Percentiles rank a stretch among this genome's conserved stretches.
These are phyloP conservation scores for Erannis defoliaria DNA, from an alignment of 2,888 invertebrate genomes.

Conservation along the genomic window DNA sequence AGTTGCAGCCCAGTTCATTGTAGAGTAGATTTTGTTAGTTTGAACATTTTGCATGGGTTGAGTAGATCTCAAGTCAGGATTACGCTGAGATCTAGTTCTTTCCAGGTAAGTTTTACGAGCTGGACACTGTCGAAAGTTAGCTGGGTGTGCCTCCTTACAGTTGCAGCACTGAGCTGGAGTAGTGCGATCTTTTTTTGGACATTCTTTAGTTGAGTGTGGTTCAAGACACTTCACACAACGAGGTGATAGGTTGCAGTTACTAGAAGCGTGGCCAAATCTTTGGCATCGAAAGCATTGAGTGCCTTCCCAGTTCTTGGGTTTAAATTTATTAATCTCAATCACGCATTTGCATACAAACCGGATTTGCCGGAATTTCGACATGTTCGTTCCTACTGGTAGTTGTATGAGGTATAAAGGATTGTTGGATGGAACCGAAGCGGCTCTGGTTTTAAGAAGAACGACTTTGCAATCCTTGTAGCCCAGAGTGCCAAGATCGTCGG, in stretches of 20 bases:
- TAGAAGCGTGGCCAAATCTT: slow-evolving; percentile 32
- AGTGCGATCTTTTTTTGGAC: slow-evolving; percentile 1
- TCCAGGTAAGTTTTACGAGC: slow-evolving; percentile 1
- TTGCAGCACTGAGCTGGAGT: neutral
- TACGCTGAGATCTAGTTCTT: too few relatives aligned
- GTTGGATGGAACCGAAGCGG: neutral
- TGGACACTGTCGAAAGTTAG: slow-evolving; percentile 3
- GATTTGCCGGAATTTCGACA: slow-evolving; percentile 8
- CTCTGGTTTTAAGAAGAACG: neutral
- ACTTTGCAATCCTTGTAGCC: neutral
- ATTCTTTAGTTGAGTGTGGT: neutral
- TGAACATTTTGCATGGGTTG: neutral
- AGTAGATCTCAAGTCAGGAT: neutral
- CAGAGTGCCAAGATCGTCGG: neutral
- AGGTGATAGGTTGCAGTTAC: slow-evolving; percentile 30
- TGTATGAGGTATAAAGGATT: neutral
- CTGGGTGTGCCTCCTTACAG: neutral
- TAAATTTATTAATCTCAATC: slow-evolving; percentile 12
- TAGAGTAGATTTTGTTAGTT: neutral
- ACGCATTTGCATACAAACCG: slow-evolving; percentile 16
- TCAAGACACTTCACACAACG: slow-evolving; percentile 25
- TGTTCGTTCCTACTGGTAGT: neutral
- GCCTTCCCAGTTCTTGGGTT: slow-evolving; percentile 13
- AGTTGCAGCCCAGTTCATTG: neutral
- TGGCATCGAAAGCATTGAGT: slow-evolving; percentile 13